Evolutionary conservation across 2,113 vertebrate species (phyloP).

Genomic region (Sceloporus undulatus): DNA sequence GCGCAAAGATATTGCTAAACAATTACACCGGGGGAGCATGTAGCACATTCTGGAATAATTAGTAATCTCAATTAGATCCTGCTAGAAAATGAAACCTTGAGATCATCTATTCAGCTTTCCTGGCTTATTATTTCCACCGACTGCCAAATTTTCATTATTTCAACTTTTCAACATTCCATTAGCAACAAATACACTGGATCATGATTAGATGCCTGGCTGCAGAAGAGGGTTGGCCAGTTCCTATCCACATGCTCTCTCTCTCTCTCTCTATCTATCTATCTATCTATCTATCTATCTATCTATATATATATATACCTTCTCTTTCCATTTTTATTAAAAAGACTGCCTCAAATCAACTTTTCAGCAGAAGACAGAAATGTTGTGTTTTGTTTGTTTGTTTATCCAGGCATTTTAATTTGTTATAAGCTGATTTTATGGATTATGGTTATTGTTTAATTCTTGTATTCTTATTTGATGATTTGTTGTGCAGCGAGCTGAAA

Average conservation of each 20-base stretch:
- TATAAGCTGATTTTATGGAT: neutral
- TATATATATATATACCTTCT: accelerated
- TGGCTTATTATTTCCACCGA: constrained; percentile 36
- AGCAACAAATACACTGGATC: constrained; percentile 64
- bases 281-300: no score
- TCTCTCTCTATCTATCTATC: no score
- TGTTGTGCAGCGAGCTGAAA: neutral
- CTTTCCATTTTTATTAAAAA: neutral
- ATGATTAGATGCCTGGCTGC: constrained; percentile 43
- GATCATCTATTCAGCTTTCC: constrained; percentile 74
- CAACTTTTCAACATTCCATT: constrained; percentile 73
- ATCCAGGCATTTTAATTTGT: neutral
- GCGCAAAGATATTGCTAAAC: constrained; percentile 70
- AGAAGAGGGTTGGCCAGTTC: constrained; percentile 15
- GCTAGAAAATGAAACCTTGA: constrained; percentile 73
- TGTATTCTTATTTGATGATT: neutral
- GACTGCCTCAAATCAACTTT: neutral
- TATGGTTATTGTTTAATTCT: neutral
- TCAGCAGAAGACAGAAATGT: neutral
- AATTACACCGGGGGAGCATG: constrained; percentile 60
- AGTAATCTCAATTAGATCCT: constrained; percentile 77
- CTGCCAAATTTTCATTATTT: constrained; percentile 15
- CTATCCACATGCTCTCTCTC: neutral
- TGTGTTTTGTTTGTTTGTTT: neutral
- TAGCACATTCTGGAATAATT: constrained; percentile 77